Percentiles rank a stretch among this genome's conserved stretches.
phyloP scores from a whole-genome alignment of 2,888 invertebrate genomes.

The Drosophila mimica region DNA sequence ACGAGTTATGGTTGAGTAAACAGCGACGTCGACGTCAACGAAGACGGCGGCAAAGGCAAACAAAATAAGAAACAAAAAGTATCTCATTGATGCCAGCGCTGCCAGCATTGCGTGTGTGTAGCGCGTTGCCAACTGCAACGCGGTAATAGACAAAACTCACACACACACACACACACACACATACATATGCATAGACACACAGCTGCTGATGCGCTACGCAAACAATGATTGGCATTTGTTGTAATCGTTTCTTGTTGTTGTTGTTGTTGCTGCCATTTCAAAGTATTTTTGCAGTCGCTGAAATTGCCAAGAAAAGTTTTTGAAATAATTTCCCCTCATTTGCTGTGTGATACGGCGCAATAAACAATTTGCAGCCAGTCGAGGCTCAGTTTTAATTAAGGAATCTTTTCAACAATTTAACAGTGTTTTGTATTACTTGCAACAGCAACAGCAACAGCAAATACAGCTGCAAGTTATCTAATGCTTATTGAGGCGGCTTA shows the following conservation, averaged over 20 bases:
- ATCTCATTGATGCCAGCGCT: conserved; percentile 66
- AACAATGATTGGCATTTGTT: conserved; percentile 79
- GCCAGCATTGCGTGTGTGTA: conserved; percentile 51
- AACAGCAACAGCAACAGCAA: conserved; percentile 4
- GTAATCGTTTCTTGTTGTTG: conserved; percentile 61
- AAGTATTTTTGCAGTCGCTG: conserved; percentile 74
- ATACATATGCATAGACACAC: conserved; percentile 41
- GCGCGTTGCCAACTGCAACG: conserved; percentile 51
- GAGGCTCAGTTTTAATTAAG: conserved; percentile 67
- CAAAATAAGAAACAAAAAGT: conserved; percentile 53
- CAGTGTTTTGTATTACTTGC: conserved; percentile 46
- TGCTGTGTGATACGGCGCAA: conserved; percentile 52
- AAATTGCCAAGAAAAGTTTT: conserved; percentile 72
- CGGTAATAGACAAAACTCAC: conserved; percentile 32
- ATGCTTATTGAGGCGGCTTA: neutral
- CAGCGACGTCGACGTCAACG: conserved; percentile 28
- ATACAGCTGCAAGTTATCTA: conserved; percentile 23
- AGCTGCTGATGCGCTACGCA: conserved; percentile 77
- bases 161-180: conserved; percentile 31
- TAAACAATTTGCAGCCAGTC: conserved; percentile 59
- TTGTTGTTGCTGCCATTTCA: conserved; percentile 41
- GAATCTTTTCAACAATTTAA: conserved; percentile 58
- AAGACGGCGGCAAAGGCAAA: conserved; percentile 31
- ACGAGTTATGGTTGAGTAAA: conserved; percentile 59
- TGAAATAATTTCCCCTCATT: conserved; percentile 67